Evolutionary conservation across 2,888 invertebrate species (phyloP).

Genomic region (Spisula subtruncata): DNA sequence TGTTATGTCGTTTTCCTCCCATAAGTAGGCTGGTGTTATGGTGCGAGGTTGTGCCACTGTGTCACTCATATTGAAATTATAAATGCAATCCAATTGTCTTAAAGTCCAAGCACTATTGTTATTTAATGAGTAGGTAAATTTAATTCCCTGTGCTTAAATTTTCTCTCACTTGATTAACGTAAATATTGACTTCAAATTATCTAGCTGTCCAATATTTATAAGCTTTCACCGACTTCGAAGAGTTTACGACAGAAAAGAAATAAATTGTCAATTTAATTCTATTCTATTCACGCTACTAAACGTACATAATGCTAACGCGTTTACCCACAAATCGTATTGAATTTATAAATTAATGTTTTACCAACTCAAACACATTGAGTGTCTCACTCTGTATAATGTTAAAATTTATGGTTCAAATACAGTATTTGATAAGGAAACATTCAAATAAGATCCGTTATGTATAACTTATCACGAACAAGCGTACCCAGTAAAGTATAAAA

Average conservation of each 20-base stretch:
- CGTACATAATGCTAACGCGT: not conserved
- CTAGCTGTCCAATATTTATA: not conserved
- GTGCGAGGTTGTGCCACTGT: slow-evolving; percentile 51
- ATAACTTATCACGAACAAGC: not conserved
- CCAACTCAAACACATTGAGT: not conserved
- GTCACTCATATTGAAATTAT: not conserved
- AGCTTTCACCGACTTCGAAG: not conserved
- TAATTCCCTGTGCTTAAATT: not conserved
- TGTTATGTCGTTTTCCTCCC: slow-evolving; percentile 65
- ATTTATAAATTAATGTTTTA: slow-evolving; percentile 23
- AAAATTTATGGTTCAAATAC: not conserved
- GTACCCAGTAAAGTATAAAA: not conserved
- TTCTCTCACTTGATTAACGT: not conserved
- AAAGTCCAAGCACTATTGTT: not conserved
- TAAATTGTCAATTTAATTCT: not conserved
- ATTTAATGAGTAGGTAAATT: not conserved
- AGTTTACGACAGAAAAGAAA: not conserved
- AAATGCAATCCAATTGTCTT: not conserved
- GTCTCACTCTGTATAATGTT: not conserved
- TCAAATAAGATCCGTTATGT: not conserved
- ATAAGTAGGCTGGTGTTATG: slow-evolving; percentile 72
- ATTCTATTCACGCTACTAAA: not conserved
- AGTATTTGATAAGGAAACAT: slow-evolving; percentile 9
- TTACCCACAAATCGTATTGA: slow-evolving; percentile 11
- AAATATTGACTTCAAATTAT: not conserved